Conservation (phyloP, 2,888 invertebrate genomes). For the Acanthosepion lycidas region DNA sequence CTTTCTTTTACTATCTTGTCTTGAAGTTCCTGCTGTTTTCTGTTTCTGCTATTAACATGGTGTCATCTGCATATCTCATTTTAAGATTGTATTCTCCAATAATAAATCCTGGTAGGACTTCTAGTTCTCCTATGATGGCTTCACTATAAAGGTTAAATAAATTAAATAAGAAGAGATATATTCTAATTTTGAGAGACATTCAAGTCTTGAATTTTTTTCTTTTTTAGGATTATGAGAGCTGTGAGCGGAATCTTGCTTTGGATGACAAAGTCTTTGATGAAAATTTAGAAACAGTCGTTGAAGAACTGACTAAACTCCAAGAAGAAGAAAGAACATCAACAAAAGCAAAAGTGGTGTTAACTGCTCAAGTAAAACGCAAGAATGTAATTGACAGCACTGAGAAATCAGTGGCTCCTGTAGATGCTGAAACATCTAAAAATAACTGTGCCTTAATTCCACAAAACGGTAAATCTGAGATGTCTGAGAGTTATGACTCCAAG, state of each 20-base stretch:
- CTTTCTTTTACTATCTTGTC: too few species aligned
- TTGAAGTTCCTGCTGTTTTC: too few species aligned
- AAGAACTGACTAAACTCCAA: background rate
- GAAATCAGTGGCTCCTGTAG: background rate
- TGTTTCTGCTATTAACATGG: too few species aligned
- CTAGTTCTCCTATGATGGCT: too few species aligned
- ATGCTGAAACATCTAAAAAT: background rate
- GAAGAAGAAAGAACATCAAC: background rate
- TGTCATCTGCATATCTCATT: too few species aligned
- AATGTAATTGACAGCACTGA: background rate
- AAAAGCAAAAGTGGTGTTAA: background rate
- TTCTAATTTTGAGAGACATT: background rate
- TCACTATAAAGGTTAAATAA: too few species aligned
- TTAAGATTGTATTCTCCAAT: too few species aligned
- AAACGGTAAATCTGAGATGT: background rate
- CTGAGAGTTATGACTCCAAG: background rate
- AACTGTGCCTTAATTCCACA: background rate
- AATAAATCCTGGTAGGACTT: too few species aligned
- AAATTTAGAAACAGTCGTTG: background rate
- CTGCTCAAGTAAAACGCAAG: background rate
- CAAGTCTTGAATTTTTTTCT: background rate
- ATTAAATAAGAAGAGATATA: too few species aligned
- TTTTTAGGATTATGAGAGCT: conserved; percentile 18
- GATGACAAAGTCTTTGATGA: background rate
- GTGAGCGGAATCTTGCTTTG: background rate